Conservation (phyloP, 2,113 vertebrate species). For the Rallus limicola region DNA sequence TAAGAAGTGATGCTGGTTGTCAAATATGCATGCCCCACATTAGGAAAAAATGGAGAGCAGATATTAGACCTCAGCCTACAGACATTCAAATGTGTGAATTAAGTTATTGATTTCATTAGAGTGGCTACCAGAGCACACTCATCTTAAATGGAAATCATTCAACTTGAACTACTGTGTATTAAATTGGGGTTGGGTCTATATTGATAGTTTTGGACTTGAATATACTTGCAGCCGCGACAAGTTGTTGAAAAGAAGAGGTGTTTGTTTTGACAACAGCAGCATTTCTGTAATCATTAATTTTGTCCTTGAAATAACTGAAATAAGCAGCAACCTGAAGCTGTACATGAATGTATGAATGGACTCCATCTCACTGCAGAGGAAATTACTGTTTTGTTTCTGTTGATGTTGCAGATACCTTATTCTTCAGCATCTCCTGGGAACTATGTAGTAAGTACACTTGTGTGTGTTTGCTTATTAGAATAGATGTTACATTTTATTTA, state of each 20-base stretch:
- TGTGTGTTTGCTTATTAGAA: slow-evolving; percentile 60
- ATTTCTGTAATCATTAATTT: not conserved
- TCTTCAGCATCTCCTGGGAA: slow-evolving; percentile 97
- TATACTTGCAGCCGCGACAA: not conserved
- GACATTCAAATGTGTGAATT: not conserved
- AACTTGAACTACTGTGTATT: not conserved
- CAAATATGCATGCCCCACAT: not conserved
- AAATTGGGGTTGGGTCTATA: not conserved
- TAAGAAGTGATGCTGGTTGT: not conserved
- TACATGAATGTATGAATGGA: not conserved
- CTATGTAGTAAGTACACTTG: slow-evolving; percentile 89
- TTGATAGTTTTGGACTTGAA: not conserved
- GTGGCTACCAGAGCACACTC: not conserved
- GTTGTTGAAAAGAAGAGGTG: not conserved
- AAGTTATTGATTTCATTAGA: not conserved
- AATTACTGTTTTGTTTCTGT: slow-evolving; percentile 53
- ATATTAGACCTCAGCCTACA: not conserved
- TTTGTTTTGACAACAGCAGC: not conserved
- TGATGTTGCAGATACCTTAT: slow-evolving; percentile 89
- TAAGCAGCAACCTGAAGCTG: not conserved
- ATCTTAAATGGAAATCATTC: not conserved
- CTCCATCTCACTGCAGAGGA: not conserved
- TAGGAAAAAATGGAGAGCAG: not conserved
- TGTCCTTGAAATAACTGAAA: not conserved
- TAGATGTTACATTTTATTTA: slow-evolving; percentile 50